Conservation (phyloP, 2,113 vertebrate genomes). For the Ia io region DNA sequence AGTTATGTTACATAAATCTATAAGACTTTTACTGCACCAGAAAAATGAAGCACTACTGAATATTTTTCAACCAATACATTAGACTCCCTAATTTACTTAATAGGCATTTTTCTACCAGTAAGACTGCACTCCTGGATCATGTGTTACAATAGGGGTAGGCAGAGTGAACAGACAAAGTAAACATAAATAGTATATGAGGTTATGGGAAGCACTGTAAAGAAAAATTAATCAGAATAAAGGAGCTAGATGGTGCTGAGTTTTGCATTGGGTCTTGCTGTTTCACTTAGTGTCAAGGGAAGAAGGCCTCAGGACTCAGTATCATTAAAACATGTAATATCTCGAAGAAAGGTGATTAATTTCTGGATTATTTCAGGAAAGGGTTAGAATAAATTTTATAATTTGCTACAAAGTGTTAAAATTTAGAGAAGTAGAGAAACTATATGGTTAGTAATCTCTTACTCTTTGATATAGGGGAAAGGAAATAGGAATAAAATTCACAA, state of each 20-base stretch:
- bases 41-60: neutral
- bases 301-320: neutral
- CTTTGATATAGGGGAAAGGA: neutral
- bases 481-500: neutral
- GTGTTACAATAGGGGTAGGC: neutral
- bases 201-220: neutral
- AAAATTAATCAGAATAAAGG: neutral
- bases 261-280: neutral
- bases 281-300: neutral
- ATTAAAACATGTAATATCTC: neutral
- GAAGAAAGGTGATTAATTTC: neutral
- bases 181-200: neutral
- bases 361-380: neutral
- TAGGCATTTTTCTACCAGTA: neutral
- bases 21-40: neutral
- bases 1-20: neutral
- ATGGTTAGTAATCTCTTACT: neutral
- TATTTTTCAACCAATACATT: neutral
- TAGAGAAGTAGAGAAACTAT: neutral
- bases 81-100: neutral
- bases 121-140: neutral
- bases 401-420: neutral
- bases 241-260: accelerated
- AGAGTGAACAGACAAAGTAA: neutral
- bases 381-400: neutral